Evolutionary conservation across 2,888 invertebrate species (phyloP).

Genomic region (Dichetophora obliterata): DNA sequence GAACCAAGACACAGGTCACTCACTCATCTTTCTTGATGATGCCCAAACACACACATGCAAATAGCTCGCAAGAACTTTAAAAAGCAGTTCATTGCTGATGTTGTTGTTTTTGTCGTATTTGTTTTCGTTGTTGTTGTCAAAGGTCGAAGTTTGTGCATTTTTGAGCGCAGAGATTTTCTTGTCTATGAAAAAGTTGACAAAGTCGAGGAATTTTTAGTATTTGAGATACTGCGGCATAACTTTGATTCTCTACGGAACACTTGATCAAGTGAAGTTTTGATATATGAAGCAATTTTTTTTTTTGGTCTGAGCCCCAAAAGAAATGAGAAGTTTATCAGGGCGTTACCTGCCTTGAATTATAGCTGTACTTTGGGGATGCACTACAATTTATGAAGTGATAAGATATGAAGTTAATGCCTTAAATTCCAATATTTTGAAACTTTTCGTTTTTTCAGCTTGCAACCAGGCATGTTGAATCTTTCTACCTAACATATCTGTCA

Average conservation of each 20-base stretch:
- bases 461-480: background rate
- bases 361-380: background rate
- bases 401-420: background rate
- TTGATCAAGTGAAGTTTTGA: slow-evolving; percentile 35
- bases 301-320: background rate
- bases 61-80: slow-evolving; percentile 14
- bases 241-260: slow-evolving; percentile 34
- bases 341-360: background rate
- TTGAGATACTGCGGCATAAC: slow-evolving; percentile 8
- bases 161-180: slow-evolving; percentile 34
- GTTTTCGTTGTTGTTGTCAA: slow-evolving; percentile 16
- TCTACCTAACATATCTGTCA: slow-evolving; percentile 32
- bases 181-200: slow-evolving; percentile 29
- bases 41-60: background rate
- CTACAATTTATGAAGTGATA: background rate
- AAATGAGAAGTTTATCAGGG: too few species aligned
- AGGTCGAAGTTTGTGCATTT: slow-evolving; percentile 39
- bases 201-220: slow-evolving; percentile 10
- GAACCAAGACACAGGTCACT: slow-evolving; percentile 7
- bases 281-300: background rate
- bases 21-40: slow-evolving; percentile 1
- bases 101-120: background rate
- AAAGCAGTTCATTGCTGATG: background rate
- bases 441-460: background rate
- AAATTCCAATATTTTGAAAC: background rate